Base-by-base conservation (phyloP, 2,113 vertebrate species). In the Urocolius indicus region DNA sequence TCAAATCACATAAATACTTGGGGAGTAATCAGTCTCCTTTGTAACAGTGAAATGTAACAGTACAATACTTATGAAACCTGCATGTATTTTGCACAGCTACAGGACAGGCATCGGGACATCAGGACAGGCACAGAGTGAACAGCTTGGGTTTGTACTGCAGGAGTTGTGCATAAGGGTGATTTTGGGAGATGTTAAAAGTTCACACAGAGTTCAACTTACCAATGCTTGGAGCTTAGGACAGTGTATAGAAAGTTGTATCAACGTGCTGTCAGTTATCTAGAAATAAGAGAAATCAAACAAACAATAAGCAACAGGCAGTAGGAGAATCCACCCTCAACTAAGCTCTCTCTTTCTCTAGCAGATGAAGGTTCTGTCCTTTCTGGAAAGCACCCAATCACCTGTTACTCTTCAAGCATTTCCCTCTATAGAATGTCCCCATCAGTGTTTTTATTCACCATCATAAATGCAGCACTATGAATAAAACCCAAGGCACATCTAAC, bases 241-340 rank as follows among this genome's bases (percentile, higher is more conserved):
- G 97, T 99, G 99, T 94, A 98, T 98, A 76, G 99, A 99, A 75
- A 99, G 98, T 96, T 99, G 99, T 97, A 98, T 98, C 97, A 99
- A 96, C 5, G 99, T 99, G 97, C 98, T 98, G 96, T 99, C 99
- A 20, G 98, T 99, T 94, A 99, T 98, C 99, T 99, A 96, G 63
- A 89, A 95, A 94, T 29, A 92, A 68, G 96, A 88, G 58, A 94
- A 80, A 95, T 10, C 63, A 71, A 89, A 9, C 8, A 61, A 23
- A 9, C 8, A 18, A 14, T 63, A 59, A 97, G 68, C 51, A 71
- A 49, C 43, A 67, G 16, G 21, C 6, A 38, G 83, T 4, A 80
- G 34, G 8, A 77, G 24, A 21, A 36, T 18, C 29, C 62, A 16
- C 24, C 27, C 41, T 54, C 41, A 52, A 41, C 13, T 2, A 61